Conservation (phyloP, 2,113 vertebrate genomes). For the Odocoileus virginianus region DNA sequence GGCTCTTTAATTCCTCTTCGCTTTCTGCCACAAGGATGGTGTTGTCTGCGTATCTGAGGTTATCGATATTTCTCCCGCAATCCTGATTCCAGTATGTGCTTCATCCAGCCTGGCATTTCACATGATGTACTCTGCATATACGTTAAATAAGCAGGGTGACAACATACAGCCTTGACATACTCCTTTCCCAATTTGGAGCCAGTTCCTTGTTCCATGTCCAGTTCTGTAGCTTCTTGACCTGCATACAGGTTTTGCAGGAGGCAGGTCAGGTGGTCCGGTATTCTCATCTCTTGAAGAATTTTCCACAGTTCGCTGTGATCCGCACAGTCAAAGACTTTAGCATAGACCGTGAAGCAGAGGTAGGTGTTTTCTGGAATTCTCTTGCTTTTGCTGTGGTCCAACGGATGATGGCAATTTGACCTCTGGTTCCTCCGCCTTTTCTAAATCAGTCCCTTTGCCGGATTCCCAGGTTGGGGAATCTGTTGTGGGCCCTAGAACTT, state of each 20-base stretch:
- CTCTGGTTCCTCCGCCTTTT: background rate
- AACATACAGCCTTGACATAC: background rate
- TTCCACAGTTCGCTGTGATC: background rate
- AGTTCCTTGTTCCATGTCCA: background rate
- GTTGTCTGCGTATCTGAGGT: background rate
- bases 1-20: background rate
- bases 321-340: background rate
- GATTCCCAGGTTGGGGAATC: background rate
- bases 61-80: background rate
- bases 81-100: background rate
- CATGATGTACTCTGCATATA: background rate
- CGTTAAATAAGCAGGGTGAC: background rate
- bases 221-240: background rate
- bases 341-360: background rate
- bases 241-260: background rate
- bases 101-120: background rate
- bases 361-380: background rate
- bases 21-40: background rate
- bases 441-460: background rate
- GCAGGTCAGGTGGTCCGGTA: background rate
- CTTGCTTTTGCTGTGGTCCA: background rate
- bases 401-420: background rate
- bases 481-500: background rate
- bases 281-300: background rate
- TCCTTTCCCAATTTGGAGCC: background rate